Conservation (phyloP, 2,797 vertebrate genomes). For the Lindbergichthys nudifrons region DNA sequence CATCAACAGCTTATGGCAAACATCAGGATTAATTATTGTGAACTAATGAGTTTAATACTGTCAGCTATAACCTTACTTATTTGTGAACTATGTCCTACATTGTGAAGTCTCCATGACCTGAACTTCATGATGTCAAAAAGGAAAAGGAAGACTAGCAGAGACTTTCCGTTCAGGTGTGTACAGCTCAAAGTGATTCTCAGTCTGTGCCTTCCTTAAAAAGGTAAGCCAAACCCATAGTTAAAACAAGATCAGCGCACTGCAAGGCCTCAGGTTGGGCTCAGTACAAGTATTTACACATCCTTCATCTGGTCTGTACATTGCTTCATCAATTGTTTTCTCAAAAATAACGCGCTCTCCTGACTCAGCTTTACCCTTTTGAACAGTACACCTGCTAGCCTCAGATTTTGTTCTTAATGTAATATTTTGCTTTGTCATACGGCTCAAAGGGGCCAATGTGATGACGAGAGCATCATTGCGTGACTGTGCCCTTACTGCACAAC, state of each 20-base stretch:
- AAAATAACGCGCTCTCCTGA: slow-evolving; percentile 7
- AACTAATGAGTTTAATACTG: slow-evolving; percentile 14
- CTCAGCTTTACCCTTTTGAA: slow-evolving; percentile 21
- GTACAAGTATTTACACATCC: slow-evolving; percentile 70
- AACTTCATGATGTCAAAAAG: slow-evolving; percentile 29
- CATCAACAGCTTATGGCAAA: slow-evolving; percentile 38
- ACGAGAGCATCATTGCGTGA: slow-evolving; percentile 29
- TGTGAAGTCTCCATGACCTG: slow-evolving; percentile 13
- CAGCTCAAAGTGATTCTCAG: slow-evolving; percentile 25
- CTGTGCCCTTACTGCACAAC: slow-evolving; percentile 36
- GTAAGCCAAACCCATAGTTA: slow-evolving; percentile 38
- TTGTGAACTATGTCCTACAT: slow-evolving; percentile 16
- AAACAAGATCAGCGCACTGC: slow-evolving; percentile 46
- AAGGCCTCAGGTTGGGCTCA: slow-evolving; percentile 57
- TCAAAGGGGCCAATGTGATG: slow-evolving; percentile 26
- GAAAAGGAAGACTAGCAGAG: slow-evolving; percentile 62
- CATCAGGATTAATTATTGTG: slow-evolving; percentile 3
- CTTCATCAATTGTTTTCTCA: slow-evolving; percentile 21
- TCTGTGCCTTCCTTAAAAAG: slow-evolving; percentile 21
- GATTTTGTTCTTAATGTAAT: neutral
- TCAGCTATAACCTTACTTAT: slow-evolving; percentile 24
- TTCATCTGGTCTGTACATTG: slow-evolving; percentile 49
- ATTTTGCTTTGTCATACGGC: slow-evolving; percentile 33
- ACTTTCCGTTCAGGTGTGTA: slow-evolving; percentile 44
- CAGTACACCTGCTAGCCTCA: neutral